Evolutionary conservation across 2,888 invertebrate species (phyloP).

Genomic region (Pogonocherus hispidulus): DNA sequence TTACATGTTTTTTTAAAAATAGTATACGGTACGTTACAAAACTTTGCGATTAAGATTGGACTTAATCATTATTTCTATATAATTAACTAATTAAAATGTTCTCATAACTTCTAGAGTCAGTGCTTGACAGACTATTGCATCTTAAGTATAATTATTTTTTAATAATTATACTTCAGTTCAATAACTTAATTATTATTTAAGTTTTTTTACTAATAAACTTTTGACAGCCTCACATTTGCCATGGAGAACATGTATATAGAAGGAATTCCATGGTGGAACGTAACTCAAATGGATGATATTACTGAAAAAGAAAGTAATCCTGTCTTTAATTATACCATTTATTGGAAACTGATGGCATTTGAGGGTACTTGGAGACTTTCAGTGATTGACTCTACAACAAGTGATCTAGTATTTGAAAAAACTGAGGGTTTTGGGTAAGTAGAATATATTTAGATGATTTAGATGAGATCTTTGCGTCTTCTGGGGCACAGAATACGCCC

Average conservation of each 20-base stretch:
- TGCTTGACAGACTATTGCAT: too few species aligned
- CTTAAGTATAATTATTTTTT: too few species aligned
- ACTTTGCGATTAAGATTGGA: too few species aligned
- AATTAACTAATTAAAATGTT: too few species aligned
- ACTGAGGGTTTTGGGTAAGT: not conserved
- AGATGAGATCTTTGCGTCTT: too few species aligned
- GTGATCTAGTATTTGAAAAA: not conserved
- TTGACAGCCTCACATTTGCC: not conserved
- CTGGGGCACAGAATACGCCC: too few species aligned
- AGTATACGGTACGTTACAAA: too few species aligned
- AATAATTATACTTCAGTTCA: too few species aligned
- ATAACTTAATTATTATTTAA: not conserved
- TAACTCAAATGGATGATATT: not conserved
- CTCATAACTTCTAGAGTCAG: too few species aligned
- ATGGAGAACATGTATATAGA: not conserved
- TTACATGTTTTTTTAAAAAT: too few species aligned
- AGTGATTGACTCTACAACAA: not conserved
- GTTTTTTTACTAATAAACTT: too few species aligned
- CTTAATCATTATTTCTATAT: too few species aligned
- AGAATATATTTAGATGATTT: not conserved
- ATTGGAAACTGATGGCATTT: slow-evolving; percentile 1
- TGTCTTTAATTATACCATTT: slow-evolving; percentile 12
- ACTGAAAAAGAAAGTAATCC: not conserved
- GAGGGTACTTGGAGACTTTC: not conserved
- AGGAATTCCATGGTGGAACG: not conserved